Evolutionary conservation across 1,140 invertebrate genomes (phyloP), one percentile per base, ranked within the genome.

Genomic region (Gonatopus flavifemur): DNA sequence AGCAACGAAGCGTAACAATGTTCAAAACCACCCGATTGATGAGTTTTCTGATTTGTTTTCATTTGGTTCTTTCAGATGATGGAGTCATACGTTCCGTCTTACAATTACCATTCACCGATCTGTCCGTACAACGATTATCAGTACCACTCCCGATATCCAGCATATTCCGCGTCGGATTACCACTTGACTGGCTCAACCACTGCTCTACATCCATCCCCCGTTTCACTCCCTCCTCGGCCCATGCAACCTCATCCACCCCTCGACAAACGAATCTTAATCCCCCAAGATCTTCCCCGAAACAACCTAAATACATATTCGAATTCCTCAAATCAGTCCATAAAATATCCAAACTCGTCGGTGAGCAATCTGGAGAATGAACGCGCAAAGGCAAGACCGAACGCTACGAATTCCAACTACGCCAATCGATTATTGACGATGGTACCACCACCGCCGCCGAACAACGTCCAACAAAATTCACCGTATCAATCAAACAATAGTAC

Each of bases 41-140:
- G n/a, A n/a, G n/a, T n/a, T n/a, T n/a, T n/a, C n/a, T n/a, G n/a
- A n/a, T n/a, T n/a, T n/a, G n/a, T n/a, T n/a, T n/a, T n/a, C n/a
- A n/a, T n/a, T n/a, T n/a, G n/a, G n/a, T n/a, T n/a, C n/a, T 59
- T 59, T 8, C 41, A 73, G 70, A 55, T 71, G n/a, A n/a, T n/a
- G n/a, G n/a, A n/a, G n/a, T n/a, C n/a, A n/a, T n/a, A n/a, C n/a
- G n/a, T n/a, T n/a, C n/a, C 58, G 6, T 25, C 57, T 7, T 57
- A 63, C 16, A 53, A 41, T 15, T 70, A 65, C 25, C 59, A 63
- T 21, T 30, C 66, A 21, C n/a, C 62, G 0, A 22, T 60, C 2
- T 61, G 28, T 24, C 53, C 59, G 0, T 61, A 56, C 8, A 32
- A 35, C 7, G 16, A 36, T 28, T 61, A 61, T 10, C 25, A 52